Evolutionary conservation across 2,113 vertebrate species (phyloP).

Genomic region (Egretta garzetta): DNA sequence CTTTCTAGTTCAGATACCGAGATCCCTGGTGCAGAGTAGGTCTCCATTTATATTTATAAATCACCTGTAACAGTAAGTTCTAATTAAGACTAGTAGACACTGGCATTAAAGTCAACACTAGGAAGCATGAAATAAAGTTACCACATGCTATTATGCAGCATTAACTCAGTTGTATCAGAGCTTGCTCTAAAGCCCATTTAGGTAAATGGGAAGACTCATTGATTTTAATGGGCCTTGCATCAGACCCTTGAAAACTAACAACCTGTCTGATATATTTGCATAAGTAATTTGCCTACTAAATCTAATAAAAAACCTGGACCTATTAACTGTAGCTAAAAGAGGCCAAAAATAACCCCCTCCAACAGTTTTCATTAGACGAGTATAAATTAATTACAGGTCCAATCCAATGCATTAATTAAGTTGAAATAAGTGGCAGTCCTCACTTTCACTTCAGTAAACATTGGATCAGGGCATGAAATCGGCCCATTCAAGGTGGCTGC

Average conservation of each 20-base stretch:
- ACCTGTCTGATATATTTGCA: neutral
- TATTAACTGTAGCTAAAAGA: neutral
- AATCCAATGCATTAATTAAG: neutral
- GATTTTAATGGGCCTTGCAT: neutral
- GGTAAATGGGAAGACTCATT: neutral
- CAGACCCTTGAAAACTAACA: neutral
- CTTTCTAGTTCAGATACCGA: neutral
- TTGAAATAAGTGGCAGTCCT: neutral
- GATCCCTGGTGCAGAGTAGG: neutral
- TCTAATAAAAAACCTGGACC: neutral
- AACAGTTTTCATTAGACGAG: neutral
- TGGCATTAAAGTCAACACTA: neutral
- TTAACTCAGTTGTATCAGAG: neutral
- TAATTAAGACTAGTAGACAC: neutral
- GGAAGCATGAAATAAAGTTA: neutral
- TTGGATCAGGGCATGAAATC: neutral
- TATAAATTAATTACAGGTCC: neutral
- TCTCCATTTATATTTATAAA: neutral
- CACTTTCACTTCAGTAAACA: neutral
- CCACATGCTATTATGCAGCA: neutral
- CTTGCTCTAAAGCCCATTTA: neutral
- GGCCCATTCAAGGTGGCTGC: neutral
- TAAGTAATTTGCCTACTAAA: slow-evolving; percentile 1
- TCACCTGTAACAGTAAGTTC: neutral
- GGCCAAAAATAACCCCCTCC: neutral